phyloP scores from a whole-genome alignment of 35 echinoderm and acorn worm species.

The Chiridota heheva region DNA sequence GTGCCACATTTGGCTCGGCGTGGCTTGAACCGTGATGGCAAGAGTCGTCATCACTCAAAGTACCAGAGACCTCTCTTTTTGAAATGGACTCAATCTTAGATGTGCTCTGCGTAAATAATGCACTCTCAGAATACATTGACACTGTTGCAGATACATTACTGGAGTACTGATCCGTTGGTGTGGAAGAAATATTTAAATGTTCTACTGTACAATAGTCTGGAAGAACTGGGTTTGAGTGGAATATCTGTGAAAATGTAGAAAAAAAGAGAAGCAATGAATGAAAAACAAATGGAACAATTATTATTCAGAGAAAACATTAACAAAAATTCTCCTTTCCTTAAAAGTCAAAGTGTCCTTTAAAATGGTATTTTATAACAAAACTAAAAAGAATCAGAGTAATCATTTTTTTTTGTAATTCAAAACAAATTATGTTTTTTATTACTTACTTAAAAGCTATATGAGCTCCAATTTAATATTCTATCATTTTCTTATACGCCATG shows the following conservation, averaged over 20 bases:
- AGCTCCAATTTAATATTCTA: too few relatives aligned
- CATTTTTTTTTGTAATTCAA: neutral
- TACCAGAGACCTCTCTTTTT: too few relatives aligned
- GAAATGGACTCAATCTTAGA: neutral
- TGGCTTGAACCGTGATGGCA: conserved; percentile 28
- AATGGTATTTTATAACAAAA: neutral
- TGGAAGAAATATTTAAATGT: neutral
- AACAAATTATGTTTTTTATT: too few relatives aligned
- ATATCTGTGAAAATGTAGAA: conserved; percentile 14
- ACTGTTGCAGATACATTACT: too few relatives aligned
- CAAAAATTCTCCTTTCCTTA: too few relatives aligned
- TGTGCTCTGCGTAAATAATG: neutral
- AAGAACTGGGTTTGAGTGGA: conserved; percentile 45
- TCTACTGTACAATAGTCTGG: conserved; percentile 23
- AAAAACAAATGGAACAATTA: too few relatives aligned
- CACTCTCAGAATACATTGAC: too few relatives aligned
- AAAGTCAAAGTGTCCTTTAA: too few relatives aligned
- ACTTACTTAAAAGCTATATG: too few relatives aligned
- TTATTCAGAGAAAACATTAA: too few relatives aligned
- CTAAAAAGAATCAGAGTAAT: neutral
- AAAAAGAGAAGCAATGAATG: neutral
- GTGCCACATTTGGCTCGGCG: conserved; percentile 67
- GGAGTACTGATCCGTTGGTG: too few relatives aligned
- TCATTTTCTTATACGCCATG: too few relatives aligned
- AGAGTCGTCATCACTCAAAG: neutral